Evolutionary conservation across 2,113 vertebrate genomes (phyloP).

Genomic region (Felis chaus): DNA sequence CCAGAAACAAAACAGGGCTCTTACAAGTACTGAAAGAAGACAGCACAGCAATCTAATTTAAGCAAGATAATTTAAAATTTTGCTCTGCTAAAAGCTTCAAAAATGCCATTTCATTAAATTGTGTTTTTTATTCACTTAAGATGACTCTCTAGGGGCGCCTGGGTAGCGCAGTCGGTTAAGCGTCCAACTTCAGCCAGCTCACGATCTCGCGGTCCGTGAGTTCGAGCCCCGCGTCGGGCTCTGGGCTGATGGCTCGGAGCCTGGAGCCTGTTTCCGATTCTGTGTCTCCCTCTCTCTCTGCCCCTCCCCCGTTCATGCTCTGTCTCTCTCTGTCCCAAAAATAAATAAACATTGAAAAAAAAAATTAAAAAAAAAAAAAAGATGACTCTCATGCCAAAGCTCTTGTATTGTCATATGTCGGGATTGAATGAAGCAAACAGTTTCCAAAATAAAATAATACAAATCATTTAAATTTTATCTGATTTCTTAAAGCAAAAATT

Average conservation of each 20-base stretch:
- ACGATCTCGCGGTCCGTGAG: too few species aligned
- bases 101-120: conserved; percentile 64
- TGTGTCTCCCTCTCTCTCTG: too few species aligned
- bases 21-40: conserved; percentile 36
- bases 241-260: too few species aligned
- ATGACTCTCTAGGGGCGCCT: too few species aligned
- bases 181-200: too few species aligned
- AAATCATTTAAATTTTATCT: conserved; percentile 29
- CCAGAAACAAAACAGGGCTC: conserved; percentile 46
- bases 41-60: conserved; percentile 60
- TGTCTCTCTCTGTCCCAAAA: too few species aligned
- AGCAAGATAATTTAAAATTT: conserved; percentile 63
- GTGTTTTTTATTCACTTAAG: conserved; percentile 56
- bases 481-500: not conserved
- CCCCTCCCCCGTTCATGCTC: too few species aligned
- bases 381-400: conserved; percentile 39
- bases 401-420: conserved; percentile 53
- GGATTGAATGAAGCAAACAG: conserved; percentile 6
- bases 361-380: too few species aligned
- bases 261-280: too few species aligned
- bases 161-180: too few species aligned
- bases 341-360: too few species aligned
- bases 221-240: too few species aligned
- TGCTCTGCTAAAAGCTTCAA: conserved; percentile 62
- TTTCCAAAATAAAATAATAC: conserved; percentile 55